These are phyloP conservation scores for Athetis lepigone DNA, from an alignment of 2,888 invertebrate species.

Conservation along the genomic window DNA sequence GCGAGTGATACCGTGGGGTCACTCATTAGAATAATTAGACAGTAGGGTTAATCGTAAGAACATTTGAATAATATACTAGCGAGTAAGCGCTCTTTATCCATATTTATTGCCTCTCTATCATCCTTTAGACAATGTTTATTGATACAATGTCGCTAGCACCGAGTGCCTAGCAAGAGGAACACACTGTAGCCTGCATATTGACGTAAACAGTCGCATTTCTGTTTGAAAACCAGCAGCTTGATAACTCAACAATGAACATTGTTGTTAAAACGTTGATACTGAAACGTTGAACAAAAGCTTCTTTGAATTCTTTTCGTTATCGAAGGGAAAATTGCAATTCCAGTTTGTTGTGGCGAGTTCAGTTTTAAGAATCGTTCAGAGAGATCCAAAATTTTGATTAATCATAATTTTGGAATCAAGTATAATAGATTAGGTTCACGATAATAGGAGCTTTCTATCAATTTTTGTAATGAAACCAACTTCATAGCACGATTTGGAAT, in stretches of 20 bases:
- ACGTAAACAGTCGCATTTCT: slow-evolving; percentile 31
- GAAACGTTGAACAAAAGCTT: slow-evolving; percentile 48
- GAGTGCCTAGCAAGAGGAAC: slow-evolving; percentile 23
- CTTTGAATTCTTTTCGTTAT: slow-evolving; percentile 37
- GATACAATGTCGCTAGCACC: slow-evolving; percentile 12
- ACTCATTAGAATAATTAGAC: too few relatives aligned
- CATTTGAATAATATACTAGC: too few relatives aligned
- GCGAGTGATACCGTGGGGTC: too few relatives aligned
- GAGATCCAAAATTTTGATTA: too few relatives aligned
- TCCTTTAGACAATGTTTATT: slow-evolving; percentile 14
- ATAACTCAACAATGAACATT: slow-evolving; percentile 52
- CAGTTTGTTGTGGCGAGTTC: slow-evolving; percentile 29
- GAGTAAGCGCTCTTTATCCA: neutral
- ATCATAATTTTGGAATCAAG: too few relatives aligned
- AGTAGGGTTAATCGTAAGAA: too few relatives aligned
- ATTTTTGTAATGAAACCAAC: too few relatives aligned
- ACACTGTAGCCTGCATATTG: slow-evolving; percentile 15
- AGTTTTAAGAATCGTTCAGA: slow-evolving; percentile 7
- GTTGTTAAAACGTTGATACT: slow-evolving; percentile 47
- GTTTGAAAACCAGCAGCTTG: slow-evolving; percentile 30
- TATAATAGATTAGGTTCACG: too few relatives aligned
- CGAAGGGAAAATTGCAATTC: slow-evolving; percentile 23
- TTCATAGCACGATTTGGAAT: neutral
- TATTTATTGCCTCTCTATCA: slow-evolving; percentile 13
- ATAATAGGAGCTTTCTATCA: too few relatives aligned